A percentile compares a stretch with the other conserved stretches of the same genome.
phyloP scores from a whole-genome alignment of 2,888 invertebrate species.

The Pseudolycoriella hygida region DNA sequence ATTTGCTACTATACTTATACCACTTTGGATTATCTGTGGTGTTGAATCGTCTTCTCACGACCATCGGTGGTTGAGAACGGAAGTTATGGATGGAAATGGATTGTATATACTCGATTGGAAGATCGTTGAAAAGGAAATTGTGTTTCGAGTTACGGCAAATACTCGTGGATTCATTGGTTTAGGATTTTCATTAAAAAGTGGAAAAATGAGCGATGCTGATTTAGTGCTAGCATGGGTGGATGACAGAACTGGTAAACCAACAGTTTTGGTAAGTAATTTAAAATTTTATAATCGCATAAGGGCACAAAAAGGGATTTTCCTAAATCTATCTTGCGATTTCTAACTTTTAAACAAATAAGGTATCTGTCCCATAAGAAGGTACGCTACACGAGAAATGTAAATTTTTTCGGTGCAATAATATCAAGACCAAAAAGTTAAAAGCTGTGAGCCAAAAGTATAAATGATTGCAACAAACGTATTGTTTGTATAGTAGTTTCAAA shows the following conservation, averaged over 20 bases:
- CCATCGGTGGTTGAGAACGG: slow-evolving; percentile 23
- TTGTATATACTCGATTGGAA: slow-evolving; percentile 47
- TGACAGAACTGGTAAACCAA: slow-evolving; percentile 39
- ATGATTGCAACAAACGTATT: too few relatives aligned
- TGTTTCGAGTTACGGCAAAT: slow-evolving; percentile 62
- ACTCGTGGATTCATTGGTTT: slow-evolving; percentile 73
- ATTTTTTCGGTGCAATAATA: too few relatives aligned
- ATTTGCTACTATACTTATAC: neutral
- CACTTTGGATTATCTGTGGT: neutral
- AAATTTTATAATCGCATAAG: neutral
- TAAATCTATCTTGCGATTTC: too few relatives aligned
- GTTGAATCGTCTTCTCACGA: neutral
- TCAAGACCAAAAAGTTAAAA: too few relatives aligned
- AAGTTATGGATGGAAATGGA: slow-evolving; percentile 28
- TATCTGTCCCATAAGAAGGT: too few relatives aligned
- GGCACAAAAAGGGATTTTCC: too few relatives aligned
- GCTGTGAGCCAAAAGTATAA: too few relatives aligned
- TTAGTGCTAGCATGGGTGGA: slow-evolving; percentile 80
- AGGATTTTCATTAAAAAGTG: slow-evolving; percentile 63
- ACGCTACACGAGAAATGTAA: too few relatives aligned
- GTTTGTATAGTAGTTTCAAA: too few relatives aligned
- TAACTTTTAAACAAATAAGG: too few relatives aligned
- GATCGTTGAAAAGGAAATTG: slow-evolving; percentile 50
- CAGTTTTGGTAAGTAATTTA: slow-evolving; percentile 42
- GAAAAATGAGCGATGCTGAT: slow-evolving; percentile 63